Conservation (phyloP, 2,888 invertebrate species). For the Acrocera orbiculus region DNA sequence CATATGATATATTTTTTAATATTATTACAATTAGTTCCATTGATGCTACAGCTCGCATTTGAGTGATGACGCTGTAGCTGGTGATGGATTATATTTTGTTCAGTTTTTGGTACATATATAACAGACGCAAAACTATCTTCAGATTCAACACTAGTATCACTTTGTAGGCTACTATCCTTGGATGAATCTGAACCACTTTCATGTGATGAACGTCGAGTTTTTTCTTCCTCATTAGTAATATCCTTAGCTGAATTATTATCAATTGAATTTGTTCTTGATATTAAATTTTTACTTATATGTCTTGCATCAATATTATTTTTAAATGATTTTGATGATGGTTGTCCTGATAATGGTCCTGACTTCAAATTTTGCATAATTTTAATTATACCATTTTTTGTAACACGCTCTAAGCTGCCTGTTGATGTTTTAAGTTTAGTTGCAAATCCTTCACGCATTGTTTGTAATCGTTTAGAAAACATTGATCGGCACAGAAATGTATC, state of each 20-base stretch:
- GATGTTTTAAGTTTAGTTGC: constrained; percentile 70
- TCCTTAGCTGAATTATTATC: constrained; percentile 21
- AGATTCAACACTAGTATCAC: constrained; percentile 85
- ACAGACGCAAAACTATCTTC: constrained; percentile 89
- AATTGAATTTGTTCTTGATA: constrained; percentile 4
- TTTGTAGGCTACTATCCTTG: constrained; percentile 77
- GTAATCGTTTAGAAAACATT: constrained; percentile 27
- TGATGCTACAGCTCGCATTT: background rate
- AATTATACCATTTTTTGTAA: constrained; percentile 64
- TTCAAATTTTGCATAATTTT: constrained; percentile 73
- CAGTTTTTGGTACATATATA: constrained; percentile 74
- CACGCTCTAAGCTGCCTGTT: constrained; percentile 67
- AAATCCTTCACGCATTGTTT: constrained; percentile 43
- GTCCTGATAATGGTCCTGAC: constrained; percentile 11
- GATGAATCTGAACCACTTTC: constrained; percentile 82
- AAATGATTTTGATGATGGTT: constrained; percentile 3
- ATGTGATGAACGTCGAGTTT: constrained; percentile 55
- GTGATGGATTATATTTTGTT: constrained; percentile 19
- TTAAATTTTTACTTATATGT: constrained; percentile 3
- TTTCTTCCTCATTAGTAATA: constrained; percentile 31
- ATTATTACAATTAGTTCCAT: constrained; percentile 2
- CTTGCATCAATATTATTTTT: background rate
- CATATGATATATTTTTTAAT: constrained; percentile 9
- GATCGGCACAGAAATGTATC: constrained; percentile 58
- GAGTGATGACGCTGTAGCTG: background rate